Conservation (phyloP, 2,113 vertebrate genomes). For the Cavia aperea region DNA sequence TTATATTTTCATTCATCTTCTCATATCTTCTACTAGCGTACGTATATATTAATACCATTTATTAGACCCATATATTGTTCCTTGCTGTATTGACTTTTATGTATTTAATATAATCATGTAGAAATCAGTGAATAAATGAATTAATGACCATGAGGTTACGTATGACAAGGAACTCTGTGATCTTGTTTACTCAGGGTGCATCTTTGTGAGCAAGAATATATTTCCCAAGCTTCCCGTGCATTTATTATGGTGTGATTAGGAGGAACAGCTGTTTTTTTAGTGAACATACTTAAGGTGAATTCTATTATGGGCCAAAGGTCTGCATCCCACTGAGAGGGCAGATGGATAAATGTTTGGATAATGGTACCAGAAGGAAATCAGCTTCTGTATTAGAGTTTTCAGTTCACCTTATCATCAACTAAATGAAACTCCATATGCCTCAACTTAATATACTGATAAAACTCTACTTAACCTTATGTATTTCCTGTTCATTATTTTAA, state of each 20-base stretch:
- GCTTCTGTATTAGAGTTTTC: constrained; percentile 44
- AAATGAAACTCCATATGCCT: constrained; percentile 25
- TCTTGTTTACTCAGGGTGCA: constrained; percentile 4
- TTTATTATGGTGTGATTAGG: constrained; percentile 17
- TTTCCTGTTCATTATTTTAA: constrained; percentile 37
- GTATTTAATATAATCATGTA: neutral
- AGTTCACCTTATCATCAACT: constrained; percentile 39
- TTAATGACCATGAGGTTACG: neutral
- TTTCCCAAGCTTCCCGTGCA: neutral
- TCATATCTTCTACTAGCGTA: neutral
- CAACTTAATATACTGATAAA: constrained; percentile 24
- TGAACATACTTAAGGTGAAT: constrained; percentile 44
- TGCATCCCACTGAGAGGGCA: constrained; percentile 43
- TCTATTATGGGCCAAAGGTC: constrained; percentile 49
- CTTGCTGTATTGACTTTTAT: neutral
- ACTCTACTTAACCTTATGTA: constrained; percentile 2
- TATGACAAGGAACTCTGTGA: neutral
- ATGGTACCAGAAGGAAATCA: constrained; percentile 33
- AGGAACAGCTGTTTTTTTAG: constrained; percentile 41
- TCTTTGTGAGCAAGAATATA: neutral
- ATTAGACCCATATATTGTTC: neutral
- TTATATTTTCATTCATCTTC: neutral
- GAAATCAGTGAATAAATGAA: neutral
- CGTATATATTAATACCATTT: neutral
- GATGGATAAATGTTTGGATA: constrained; percentile 55